Evolutionary conservation across 2,888 invertebrate species (phyloP), one percentile per base, ranked within the genome.

Genomic region (Trachelus iudaicus): DNA sequence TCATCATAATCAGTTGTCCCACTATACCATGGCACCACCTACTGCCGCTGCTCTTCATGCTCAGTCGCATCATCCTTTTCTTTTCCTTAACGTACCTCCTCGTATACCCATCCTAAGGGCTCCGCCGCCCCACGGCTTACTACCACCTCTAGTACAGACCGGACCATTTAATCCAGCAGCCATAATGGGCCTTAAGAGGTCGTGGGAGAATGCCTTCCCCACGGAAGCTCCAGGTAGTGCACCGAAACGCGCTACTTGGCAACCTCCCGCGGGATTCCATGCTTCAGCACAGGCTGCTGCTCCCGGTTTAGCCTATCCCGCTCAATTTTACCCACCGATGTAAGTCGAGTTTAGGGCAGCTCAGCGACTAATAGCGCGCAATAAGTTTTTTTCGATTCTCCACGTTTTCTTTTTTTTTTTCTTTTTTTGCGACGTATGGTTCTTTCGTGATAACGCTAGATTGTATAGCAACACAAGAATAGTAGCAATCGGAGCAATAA

Each of bases 161-260:
- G 84, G 86, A 4, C 87, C 88, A 23, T 80, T 92, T 13, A 90
- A 91, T 83, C 90, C 89, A 88, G 86, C 89, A 90, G 85, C 94
- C 92, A 73, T 92, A 13, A 88, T 92, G 81, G 91, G 92, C 3
- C 93, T 95, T 81, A 96, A 96, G 89, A 93, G 96, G 3, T 93
- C 94, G 0, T 96, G 96, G 92, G 96, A 96, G 71, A 94, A 94
- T 86, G 96, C 96, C 1, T 96, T 96, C 86, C 93, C 94, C 1
- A 93, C 93, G 15, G 93, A 92, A 74, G 83, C 85, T n/a, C 81
- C 86, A 73, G 82, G 82, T 37, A 79, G 82, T 68, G 83, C 88
- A 13, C 83, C 90, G 34, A 91, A 91, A 82, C 87, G 91, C 15
- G 81, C 91, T 4, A 79, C 91, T 0, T 92, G 91, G 90, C 91